phyloP scores from a whole-genome alignment of 2,797 vertebrate species.

The Pangasius macronema region DNA sequence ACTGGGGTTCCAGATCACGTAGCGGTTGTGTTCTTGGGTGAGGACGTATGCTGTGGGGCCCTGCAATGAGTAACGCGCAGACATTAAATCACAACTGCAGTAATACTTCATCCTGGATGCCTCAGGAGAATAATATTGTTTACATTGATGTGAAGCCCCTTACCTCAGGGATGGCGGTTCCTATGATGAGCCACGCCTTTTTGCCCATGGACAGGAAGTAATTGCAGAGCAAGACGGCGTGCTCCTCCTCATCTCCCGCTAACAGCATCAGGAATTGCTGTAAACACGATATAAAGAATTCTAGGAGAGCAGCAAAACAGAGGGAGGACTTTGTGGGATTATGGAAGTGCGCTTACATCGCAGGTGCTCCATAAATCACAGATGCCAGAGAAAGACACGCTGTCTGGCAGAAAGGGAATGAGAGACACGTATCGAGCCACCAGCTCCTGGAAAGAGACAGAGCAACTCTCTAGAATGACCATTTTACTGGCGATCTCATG shows the following conservation, averaged over 20 bases:
- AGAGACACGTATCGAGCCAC: conserved; percentile 88
- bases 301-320: no score
- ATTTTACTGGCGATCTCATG: no score
- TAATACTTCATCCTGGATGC: not conserved
- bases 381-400: conserved; percentile 84
- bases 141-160: conserved; percentile 28
- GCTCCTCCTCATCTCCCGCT: conserved; percentile 94
- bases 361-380: conserved; percentile 96
- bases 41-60: conserved; percentile 91
- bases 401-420: conserved; percentile 91
- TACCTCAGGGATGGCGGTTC: conserved; percentile 93
- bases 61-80: conserved; percentile 63
- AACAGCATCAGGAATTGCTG: conserved; percentile 95
- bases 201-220: conserved; percentile 94
- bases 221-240: conserved; percentile 91
- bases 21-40: conserved; percentile 85
- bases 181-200: conserved; percentile 90
- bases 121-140: not conserved
- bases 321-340: not conserved
- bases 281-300: conserved; percentile 24
- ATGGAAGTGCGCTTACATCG: conserved; percentile 78
- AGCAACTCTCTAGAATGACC: not conserved
- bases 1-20: conserved; percentile 93
- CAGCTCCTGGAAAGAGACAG: conserved; percentile 73
- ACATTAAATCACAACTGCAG: conserved; percentile 1